These are phyloP conservation scores for Phlogophora meticulosa DNA, from an alignment of 2,888 invertebrate genomes.

Conservation along the genomic window DNA sequence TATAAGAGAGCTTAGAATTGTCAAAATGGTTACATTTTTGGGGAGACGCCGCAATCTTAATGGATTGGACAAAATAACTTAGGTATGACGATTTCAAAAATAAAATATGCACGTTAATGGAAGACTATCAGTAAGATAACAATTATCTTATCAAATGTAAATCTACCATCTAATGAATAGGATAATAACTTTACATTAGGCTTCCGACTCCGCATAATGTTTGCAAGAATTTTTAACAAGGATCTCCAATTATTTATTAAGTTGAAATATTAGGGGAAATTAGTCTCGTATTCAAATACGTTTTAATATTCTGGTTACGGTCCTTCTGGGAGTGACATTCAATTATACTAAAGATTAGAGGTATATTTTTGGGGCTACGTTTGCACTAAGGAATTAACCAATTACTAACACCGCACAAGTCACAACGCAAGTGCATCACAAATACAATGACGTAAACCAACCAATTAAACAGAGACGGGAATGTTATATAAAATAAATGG, in stretches of 20 bases:
- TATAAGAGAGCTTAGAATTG: no score
- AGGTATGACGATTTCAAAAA: neutral
- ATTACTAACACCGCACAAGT: constrained; percentile 1
- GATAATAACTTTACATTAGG: neutral
- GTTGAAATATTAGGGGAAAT: neutral
- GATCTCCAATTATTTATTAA: neutral
- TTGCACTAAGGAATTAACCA: no score
- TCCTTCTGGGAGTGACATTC: no score
- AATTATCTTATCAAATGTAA: constrained; percentile 12
- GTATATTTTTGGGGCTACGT: no score
- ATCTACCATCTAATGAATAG: constrained; percentile 4
- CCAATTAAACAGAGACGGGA: constrained; percentile 34
- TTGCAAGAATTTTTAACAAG: neutral
- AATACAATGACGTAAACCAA: constrained; percentile 23
- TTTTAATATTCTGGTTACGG: no score
- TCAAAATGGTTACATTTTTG: no score
- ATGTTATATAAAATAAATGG: constrained; percentile 42
- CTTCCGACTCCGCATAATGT: neutral
- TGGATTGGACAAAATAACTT: no score
- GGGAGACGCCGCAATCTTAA: no score
- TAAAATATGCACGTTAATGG: neutral
- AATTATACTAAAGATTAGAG: no score
- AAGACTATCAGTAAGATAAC: neutral
- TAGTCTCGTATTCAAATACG: no score
- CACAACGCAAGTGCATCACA: constrained; percentile 9